phyloP scores from a whole-genome alignment of 2,797 vertebrate genomes.

The Tauraco hartlaubi region DNA sequence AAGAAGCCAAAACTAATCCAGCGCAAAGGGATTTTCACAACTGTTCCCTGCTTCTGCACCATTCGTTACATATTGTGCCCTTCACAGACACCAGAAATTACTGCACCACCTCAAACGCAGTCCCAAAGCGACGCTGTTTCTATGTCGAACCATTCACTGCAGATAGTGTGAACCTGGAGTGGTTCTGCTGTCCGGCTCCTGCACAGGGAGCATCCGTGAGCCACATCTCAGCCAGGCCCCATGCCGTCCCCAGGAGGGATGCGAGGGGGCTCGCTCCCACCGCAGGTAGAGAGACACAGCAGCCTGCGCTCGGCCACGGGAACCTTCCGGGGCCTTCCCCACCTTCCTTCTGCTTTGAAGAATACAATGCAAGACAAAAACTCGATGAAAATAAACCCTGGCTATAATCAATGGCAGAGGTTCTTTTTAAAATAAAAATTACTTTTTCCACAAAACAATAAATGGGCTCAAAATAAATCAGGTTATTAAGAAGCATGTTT shows the following conservation, averaged over 20 bases:
- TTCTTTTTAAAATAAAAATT: neutral
- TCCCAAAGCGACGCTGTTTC: neutral
- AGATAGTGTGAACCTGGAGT: neutral
- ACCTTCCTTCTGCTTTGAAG: neutral
- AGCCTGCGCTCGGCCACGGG: no score
- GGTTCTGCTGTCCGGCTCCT: neutral
- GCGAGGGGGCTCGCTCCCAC: rapidly evolving
- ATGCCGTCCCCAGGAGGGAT: rapidly evolving
- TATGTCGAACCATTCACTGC: neutral
- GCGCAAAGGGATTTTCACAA: neutral
- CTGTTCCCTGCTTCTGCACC: neutral
- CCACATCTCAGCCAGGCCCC: neutral
- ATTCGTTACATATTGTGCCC: neutral
- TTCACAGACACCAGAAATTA: neutral
- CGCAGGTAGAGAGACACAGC: neutral
- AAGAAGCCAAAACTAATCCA: neutral
- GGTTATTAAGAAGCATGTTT: neutral
- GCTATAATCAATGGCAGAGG: rapidly evolving
- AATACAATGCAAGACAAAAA: neutral
- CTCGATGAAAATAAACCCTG: neutral
- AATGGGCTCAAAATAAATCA: neutral
- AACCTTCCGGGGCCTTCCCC: neutral
- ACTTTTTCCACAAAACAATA: neutral
- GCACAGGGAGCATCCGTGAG: neutral
- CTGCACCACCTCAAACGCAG: rapidly evolving